Evolutionary conservation across 2,888 invertebrate species (phyloP), one percentile per base, ranked within the genome.

Genomic region (Lomographa bimaculata): DNA sequence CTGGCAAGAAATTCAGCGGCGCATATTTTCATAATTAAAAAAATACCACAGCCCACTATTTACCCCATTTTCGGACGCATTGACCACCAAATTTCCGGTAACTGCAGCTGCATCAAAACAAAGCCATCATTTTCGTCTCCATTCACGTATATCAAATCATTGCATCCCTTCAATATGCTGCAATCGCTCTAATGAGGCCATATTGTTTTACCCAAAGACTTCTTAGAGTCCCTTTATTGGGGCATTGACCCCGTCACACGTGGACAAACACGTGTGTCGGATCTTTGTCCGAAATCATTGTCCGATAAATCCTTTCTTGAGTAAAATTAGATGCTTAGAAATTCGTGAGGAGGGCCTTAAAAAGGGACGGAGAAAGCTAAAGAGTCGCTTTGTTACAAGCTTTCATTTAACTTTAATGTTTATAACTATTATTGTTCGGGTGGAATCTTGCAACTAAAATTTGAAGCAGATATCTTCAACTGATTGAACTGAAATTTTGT

Each of bases 161-260:
- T 40, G 39, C 42, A 40, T 64, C 60, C 57, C 54, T 52, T 44
- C 51, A 37, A 36, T 46, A 50, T 44, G 57, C 10, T 24, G 61
- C 24, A 18, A 23, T 11, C n/a, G 14, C 14, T 14, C 10, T 21
- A 42, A 42, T 36, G 42, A 36, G 26, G 20, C 5, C 24, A 23
- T 76, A 79, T 81, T 81, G 79, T 82, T 79, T 76, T 69, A n/a
- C n/a, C n/a, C n/a, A n/a, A n/a, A n/a, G n/a, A n/a, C n/a, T n/a
- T n/a, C n/a, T n/a, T n/a, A n/a, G n/a, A n/a, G n/a, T n/a, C n/a
- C n/a, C n/a, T n/a, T n/a, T n/a, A 60, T 54, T 38, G 45, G 81
- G 71, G 51, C 79, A 56, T 50, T 76, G 80, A 80, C 80, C 84
- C 53, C 54, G 35, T 57, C 64, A 74, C 83, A 83, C 83, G 82